phyloP scores from a whole-genome alignment of 2,888 invertebrate genomes.

The Eutolmus rufibarbis region DNA sequence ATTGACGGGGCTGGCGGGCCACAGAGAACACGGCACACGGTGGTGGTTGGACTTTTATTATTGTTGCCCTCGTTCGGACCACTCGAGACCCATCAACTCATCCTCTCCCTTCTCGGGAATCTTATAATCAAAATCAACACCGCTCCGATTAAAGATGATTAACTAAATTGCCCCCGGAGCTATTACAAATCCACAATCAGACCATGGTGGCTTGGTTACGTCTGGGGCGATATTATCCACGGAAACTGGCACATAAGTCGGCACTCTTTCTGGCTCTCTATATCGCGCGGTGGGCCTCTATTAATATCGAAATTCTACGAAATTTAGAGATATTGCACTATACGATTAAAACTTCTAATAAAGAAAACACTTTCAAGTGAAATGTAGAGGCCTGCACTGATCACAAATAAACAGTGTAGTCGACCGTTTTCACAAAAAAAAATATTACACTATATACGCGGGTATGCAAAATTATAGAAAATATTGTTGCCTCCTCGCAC shows the following conservation, averaged over 20 bases:
- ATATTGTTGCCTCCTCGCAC: background rate
- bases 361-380: background rate
- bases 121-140: slow-evolving; percentile 37
- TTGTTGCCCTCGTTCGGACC: background rate
- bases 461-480: background rate
- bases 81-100: slow-evolving; percentile 21
- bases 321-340: slow-evolving; percentile 1
- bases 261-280: background rate
- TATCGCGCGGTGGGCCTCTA: background rate
- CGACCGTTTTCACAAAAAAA: background rate
- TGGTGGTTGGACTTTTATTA: background rate
- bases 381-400: background rate
- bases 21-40: background rate
- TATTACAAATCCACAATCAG: slow-evolving; percentile 31
- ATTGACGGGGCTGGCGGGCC: background rate
- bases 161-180: slow-evolving; percentile 30
- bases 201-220: slow-evolving; percentile 23
- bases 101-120: background rate
- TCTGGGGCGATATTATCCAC: background rate
- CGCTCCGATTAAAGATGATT: slow-evolving; percentile 35
- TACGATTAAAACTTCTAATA: background rate
- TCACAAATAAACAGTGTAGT: background rate
- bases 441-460: background rate
- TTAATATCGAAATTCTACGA: background rate
- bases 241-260: background rate